Base-by-base conservation (phyloP, 2,797 vertebrate species). In the Ibycter americanus region DNA sequence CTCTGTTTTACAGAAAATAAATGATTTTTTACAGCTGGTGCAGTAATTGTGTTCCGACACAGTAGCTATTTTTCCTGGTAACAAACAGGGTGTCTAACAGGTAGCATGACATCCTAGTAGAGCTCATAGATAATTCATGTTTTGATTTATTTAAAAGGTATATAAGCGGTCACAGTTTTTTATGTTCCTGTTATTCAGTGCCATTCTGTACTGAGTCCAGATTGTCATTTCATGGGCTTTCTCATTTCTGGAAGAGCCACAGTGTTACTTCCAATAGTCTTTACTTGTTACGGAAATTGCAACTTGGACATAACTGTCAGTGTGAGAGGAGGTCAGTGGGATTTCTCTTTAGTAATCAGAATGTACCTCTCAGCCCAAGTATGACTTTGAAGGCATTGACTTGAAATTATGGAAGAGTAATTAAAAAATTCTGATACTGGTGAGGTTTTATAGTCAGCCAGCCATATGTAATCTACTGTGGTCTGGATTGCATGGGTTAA, bases 101-200 rank as follows among this genome's bases (percentile, higher is more conserved):
- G 47, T 68, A 93, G 84, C 42, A 65, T 2, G 1, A 21, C 32
- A 54, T 70, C 92, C 89, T 62, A 65, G 46, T 26, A 86, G 58
- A 68, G 3, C 58, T 86, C 68, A 61, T 61, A 54, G 68, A 77
- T 74, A 89, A 90, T 77, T 71, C 21, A 61, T 31, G 12, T 13
- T 61, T 68, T 93, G 68, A 79, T 94, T 92, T 92, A 85, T 80
- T 85, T 93, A 72, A 80, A 80, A 83, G 68, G 21, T 20, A 36
- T 22, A 70, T 46, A 56, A 87, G 71, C 70, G 83, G 65, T 46
- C 76, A 70, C 44, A 74, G 89, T 76, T 83, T 91, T 76, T 85
- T 68, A 36, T 62, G 72, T 76, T 93, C 76, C 89, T 91, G 63
- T 52, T 68, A 47, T 12, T 65, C 66, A 46, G 32, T 47, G 32